Percentiles rank a stretch among this genome's conserved stretches.
Evolutionary conservation across 2,113 vertebrate genomes (phyloP).

Genomic region (Phylloscopus trochilus): DNA sequence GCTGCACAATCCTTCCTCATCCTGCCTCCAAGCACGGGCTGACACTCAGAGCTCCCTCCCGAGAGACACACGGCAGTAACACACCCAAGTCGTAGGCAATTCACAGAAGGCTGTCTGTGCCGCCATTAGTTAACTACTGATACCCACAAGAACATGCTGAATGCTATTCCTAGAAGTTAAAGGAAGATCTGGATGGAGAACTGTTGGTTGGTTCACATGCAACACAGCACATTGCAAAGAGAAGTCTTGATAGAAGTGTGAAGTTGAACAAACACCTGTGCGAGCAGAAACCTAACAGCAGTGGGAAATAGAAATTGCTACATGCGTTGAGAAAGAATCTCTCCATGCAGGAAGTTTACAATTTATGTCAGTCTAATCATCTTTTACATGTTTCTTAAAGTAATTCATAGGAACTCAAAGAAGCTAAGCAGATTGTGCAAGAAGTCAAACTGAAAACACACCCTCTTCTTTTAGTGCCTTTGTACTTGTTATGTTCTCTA

Average conservation of each 20-base stretch:
- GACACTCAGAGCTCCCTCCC: neutral
- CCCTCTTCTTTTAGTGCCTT: neutral
- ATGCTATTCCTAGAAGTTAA: neutral
- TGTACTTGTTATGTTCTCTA: neutral
- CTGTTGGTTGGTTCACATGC: neutral
- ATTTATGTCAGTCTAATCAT: neutral
- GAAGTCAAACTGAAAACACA: neutral
- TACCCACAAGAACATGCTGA: neutral
- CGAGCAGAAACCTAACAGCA: neutral
- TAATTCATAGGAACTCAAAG: neutral
- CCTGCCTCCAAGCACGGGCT: neutral
- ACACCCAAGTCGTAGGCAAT: rapidly evolving
- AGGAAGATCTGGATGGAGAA: neutral
- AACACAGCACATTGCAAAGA: neutral
- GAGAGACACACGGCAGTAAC: neutral
- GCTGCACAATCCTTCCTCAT: neutral
- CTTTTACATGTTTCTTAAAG: neutral
- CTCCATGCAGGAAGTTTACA: neutral
- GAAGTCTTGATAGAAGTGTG: neutral
- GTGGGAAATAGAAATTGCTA: neutral
- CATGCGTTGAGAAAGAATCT: neutral
- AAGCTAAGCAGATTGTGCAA: neutral
- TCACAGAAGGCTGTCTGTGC: neutral
- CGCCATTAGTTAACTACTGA: neutral
- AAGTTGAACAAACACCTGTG: neutral